Evolutionary conservation across 2,113 vertebrate species (phyloP).

Genomic region (Herpailurus yagouaroundi): DNA sequence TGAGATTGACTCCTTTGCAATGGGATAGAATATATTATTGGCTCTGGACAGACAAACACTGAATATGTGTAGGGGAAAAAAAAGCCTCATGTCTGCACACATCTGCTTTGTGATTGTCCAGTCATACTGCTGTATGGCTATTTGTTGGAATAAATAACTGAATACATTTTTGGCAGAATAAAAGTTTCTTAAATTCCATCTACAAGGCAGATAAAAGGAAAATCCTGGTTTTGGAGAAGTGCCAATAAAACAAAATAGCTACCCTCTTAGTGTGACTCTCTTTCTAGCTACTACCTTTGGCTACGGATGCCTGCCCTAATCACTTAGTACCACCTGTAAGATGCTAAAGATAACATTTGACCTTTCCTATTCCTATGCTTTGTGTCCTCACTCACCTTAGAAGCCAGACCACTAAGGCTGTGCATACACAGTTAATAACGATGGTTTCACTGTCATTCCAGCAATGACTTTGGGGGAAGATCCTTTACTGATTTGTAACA

Average conservation of each 20-base stretch:
- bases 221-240: neutral
- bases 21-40: neutral
- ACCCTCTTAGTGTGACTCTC: neutral
- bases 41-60: neutral
- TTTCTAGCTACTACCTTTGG: neutral
- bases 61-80: neutral
- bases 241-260: neutral
- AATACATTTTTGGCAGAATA: neutral
- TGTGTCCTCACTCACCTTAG: neutral
- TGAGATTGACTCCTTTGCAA: neutral
- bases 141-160: slow-evolving; percentile 21
- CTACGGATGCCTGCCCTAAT: neutral
- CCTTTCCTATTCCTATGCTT: neutral
- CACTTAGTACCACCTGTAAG: neutral
- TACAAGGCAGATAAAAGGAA: neutral
- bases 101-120: neutral
- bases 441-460: neutral
- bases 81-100: neutral
- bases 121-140: neutral
- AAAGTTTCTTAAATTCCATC: slow-evolving; percentile 18
- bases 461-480: neutral
- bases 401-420: neutral
- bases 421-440: neutral
- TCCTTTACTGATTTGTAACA: neutral
- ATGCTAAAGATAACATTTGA: neutral